Conservation (phyloP, 2,797 vertebrate species). For the Austrolebias charrua region DNA sequence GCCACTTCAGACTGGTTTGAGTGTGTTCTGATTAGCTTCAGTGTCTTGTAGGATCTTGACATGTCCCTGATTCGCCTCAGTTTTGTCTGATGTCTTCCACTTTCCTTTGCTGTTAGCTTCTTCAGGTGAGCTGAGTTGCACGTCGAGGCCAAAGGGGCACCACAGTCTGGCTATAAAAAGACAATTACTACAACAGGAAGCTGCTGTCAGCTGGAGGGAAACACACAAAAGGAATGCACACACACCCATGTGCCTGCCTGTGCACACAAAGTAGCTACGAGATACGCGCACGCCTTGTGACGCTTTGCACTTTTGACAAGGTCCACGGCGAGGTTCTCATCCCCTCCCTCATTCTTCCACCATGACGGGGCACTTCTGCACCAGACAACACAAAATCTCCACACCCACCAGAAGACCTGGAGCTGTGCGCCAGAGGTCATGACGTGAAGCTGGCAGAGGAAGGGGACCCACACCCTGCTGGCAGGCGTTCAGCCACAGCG, state of each 20-base stretch:
- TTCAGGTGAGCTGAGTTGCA: slow-evolving; percentile 44
- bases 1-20: slow-evolving; percentile 21
- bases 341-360: slow-evolving; percentile 47
- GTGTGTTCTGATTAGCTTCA: slow-evolving; percentile 15
- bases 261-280: slow-evolving; percentile 22
- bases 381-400: slow-evolving; percentile 45
- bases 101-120: slow-evolving; percentile 24
- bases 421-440: slow-evolving; percentile 43
- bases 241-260: slow-evolving; percentile 46
- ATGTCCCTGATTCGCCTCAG: slow-evolving; percentile 21
- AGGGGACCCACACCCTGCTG: slow-evolving; percentile 65
- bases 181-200: slow-evolving; percentile 69
- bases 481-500: slow-evolving; percentile 38
- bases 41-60: slow-evolving; percentile 11
- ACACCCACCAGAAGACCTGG: slow-evolving; percentile 59
- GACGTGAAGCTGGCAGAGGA: slow-evolving; percentile 57
- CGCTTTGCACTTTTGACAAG: slow-evolving; percentile 25
- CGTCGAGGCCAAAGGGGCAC: slow-evolving; percentile 38
- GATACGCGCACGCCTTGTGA: slow-evolving; percentile 9
- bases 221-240: slow-evolving; percentile 45
- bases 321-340: slow-evolving; percentile 13
- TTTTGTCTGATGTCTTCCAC: slow-evolving; percentile 23
- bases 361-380: slow-evolving; percentile 53
- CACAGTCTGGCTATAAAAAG: slow-evolving; percentile 60
- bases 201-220: slow-evolving; percentile 56